Base-by-base conservation (phyloP, 2,113 vertebrate species). In the Chaetura pelagica region DNA sequence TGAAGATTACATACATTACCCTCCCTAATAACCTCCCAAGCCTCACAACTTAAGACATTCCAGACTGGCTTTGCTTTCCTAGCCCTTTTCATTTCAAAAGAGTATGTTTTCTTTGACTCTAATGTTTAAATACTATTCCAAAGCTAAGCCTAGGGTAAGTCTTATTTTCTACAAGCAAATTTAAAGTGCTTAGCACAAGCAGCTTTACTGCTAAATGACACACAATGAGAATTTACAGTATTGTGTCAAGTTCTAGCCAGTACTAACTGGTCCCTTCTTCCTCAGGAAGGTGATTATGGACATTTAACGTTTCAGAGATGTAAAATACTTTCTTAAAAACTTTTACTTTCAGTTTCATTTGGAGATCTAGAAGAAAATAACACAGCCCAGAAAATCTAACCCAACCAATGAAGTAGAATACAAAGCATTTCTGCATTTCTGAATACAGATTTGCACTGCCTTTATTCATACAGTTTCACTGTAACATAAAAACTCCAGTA, bases 101-200 rank as follows among this genome's bases (percentile, higher is more conserved):
- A 78, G 40, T 30, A 62, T 30, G 42, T 79, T 93, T 93, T 94
- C 75, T 91, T 96, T 90, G 82, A 93, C 82, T 77, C 71, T 7
- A 86, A 71, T 24, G 44, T 48, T 88, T 88, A 83, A 95, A 85
- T 44, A 77, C 17, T 77, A 83, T 80, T 95, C 84, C 87, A 94
- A 86, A 93, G 78, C 58, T 48, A 51, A 91, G 26, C 26, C 78
- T 91, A 91, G 27, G 3, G 8, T 75, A 96, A 94, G 58, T 77
- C 32, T 59, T 42, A 89, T 27, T 14, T 61, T 63, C 30, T 64
- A 83, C 93, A 24, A 1, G 1, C 16, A 76, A 93, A 83, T 26
- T 68, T 57, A 22, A 87, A 94, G 34, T 20, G 58, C 16, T 49
- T 48, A 94, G 46, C 63, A 83, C 52, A 91, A 94, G n/a, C 26